Percentiles rank a stretch among this genome's conserved stretches.
phyloP scores from a whole-genome alignment of 2,113 vertebrate genomes.

The Dunckerocampus dactyliophorus region DNA sequence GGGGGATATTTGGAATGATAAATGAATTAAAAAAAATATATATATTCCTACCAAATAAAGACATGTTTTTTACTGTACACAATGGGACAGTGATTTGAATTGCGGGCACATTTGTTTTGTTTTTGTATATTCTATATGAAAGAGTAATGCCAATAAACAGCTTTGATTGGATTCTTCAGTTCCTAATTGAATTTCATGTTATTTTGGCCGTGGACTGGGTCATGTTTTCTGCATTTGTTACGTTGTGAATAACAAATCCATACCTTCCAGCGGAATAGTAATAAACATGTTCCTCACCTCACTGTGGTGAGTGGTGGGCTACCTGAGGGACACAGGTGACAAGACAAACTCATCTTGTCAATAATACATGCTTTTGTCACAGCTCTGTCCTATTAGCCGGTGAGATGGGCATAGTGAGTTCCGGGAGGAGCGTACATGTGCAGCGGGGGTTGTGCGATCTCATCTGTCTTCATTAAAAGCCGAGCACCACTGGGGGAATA shows the following conservation, averaged over 20 bases:
- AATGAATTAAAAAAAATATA: not conserved
- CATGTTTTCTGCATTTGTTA: slow-evolving; percentile 23
- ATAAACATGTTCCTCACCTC: slow-evolving; percentile 57
- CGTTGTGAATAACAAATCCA: slow-evolving; percentile 43
- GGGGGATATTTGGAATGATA: not conserved
- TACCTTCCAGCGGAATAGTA: slow-evolving; percentile 49
- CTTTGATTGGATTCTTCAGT: slow-evolving; percentile 29
- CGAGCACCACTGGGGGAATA: slow-evolving; percentile 55
- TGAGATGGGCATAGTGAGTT: slow-evolving; percentile 42
- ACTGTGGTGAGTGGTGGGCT: slow-evolving; percentile 30
- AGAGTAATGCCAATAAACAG: slow-evolving; percentile 49
- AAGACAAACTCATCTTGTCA: slow-evolving; percentile 55
- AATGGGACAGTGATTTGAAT: slow-evolving; percentile 20
- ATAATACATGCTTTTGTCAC: slow-evolving; percentile 64
- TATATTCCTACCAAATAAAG: not conserved
- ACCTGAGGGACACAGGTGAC: slow-evolving; percentile 60
- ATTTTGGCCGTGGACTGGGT: slow-evolving; percentile 33
- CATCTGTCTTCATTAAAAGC: slow-evolving; percentile 76
- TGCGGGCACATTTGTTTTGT: slow-evolving; percentile 10
- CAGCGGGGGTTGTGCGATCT: slow-evolving; percentile 57
- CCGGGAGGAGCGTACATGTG: slow-evolving; percentile 50
- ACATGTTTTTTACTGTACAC: slow-evolving; percentile 13
- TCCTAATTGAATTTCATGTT: slow-evolving; percentile 37
- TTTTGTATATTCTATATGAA: slow-evolving; percentile 32
- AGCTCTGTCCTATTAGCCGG: slow-evolving; percentile 56